A percentile compares a stretch with the other conserved stretches of the same genome.
These are phyloP conservation scores for Sebastes hubbsi DNA, from an alignment of 2,797 vertebrate genomes.

Conservation along the genomic window DNA sequence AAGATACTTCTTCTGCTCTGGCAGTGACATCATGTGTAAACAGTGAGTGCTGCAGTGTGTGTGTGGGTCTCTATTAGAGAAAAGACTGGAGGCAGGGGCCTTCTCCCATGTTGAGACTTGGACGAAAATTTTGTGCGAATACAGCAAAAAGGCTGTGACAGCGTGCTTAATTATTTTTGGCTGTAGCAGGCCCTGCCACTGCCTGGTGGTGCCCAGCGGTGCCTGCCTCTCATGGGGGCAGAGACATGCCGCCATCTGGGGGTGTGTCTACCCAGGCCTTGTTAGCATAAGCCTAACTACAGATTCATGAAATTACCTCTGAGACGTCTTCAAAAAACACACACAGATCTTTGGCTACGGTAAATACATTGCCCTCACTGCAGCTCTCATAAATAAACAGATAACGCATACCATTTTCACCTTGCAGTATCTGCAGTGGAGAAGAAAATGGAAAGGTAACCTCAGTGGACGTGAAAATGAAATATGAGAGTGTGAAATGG, in stretches of 20 bases:
- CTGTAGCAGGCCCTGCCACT: conserved; percentile 74
- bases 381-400: conserved; percentile 71
- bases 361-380: conserved; percentile 59
- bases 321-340: conserved; percentile 63
- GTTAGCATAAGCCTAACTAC: conserved; percentile 75
- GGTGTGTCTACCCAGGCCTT: conserved; percentile 67
- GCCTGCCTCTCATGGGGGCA: conserved; percentile 73
- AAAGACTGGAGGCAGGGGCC: conserved; percentile 75
- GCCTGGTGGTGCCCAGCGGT: conserved; percentile 70
- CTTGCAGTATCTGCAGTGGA: conserved; percentile 67
- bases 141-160: conserved; percentile 82
- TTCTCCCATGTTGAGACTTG: conserved; percentile 83
- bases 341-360: conserved; percentile 60
- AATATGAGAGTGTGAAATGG: conserved; percentile 79
- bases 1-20: conserved; percentile 55
- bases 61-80: conserved; percentile 29
- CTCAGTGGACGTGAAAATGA: conserved; percentile 73
- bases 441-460: conserved; percentile 70
- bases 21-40: conserved; percentile 68
- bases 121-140: conserved; percentile 81
- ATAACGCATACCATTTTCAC: conserved; percentile 68
- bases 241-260: conserved; percentile 68
- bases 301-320: conserved; percentile 67
- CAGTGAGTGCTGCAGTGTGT: conserved; percentile 56
- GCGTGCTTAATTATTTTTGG: conserved; percentile 85